These are phyloP conservation scores for Stomatorhinus ivindoensis DNA, from an alignment of 2,113 vertebrate genomes.

Conservation along the genomic window DNA sequence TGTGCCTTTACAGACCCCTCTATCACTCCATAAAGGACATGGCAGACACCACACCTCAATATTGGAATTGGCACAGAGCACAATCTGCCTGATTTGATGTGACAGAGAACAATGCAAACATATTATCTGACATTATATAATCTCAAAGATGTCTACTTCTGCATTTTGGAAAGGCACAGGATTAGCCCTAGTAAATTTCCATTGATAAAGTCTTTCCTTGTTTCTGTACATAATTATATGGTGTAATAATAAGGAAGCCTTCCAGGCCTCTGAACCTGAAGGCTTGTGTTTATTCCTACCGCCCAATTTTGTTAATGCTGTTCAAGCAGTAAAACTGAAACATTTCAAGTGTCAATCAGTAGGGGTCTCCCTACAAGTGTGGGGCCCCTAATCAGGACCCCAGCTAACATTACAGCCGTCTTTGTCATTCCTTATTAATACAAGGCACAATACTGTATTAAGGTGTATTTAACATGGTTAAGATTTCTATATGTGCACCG, in stretches of 20 bases:
- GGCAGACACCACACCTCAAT: background rate
- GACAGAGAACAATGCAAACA: background rate
- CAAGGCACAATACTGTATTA: background rate
- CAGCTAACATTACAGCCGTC: background rate
- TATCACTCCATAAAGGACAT: background rate
- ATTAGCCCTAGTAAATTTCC: background rate
- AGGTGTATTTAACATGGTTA: constrained; percentile 7
- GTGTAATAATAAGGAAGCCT: background rate
- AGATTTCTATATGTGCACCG: background rate
- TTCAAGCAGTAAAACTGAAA: background rate
- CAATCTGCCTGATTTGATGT: background rate
- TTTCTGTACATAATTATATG: background rate
- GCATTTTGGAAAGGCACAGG: background rate
- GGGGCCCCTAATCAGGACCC: background rate
- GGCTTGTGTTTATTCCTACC: background rate
- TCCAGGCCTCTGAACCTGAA: background rate
- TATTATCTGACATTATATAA: background rate
- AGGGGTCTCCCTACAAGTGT: background rate
- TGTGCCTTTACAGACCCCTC: background rate
- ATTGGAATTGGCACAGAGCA: background rate
- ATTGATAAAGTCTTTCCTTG: background rate
- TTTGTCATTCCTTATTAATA: background rate
- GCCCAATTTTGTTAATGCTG: background rate
- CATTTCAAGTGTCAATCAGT: background rate
- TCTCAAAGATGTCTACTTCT: background rate